Evolutionary conservation across 2,797 vertebrate species (phyloP).

Genomic region (Amblyopsis hoosieri): DNA sequence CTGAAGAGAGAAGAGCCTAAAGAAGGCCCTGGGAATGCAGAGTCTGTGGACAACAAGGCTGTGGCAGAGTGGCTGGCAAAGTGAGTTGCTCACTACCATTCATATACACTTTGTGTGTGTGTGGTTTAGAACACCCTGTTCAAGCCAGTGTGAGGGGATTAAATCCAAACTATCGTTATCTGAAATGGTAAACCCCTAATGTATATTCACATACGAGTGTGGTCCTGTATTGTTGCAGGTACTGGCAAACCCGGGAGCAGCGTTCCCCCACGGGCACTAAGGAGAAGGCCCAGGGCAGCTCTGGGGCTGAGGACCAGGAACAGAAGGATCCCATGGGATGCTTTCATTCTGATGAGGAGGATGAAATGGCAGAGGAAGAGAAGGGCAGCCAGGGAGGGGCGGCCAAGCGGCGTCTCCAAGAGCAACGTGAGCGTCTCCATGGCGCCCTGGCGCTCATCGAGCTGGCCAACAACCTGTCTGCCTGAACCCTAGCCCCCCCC

Average conservation of each 20-base stretch:
- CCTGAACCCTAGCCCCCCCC: slow-evolving; percentile 62
- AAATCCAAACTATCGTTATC: not conserved
- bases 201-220: too few relatives aligned
- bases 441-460: slow-evolving; percentile 95
- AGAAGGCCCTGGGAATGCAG: slow-evolving; percentile 80
- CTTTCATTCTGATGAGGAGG: slow-evolving; percentile 85
- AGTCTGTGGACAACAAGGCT: slow-evolving; percentile 92
- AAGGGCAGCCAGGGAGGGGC: slow-evolving; percentile 78
- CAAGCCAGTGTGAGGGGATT: not conserved
- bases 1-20: slow-evolving; percentile 93
- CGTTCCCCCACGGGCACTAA: slow-evolving; percentile 83
- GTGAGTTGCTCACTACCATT: slow-evolving; percentile 73
- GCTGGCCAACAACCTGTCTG: slow-evolving; percentile 92
- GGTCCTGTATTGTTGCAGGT: slow-evolving; percentile 68
- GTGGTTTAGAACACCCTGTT: too few relatives aligned
- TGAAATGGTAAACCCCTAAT: too few relatives aligned
- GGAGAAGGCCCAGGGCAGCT: slow-evolving; percentile 83
- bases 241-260: slow-evolving; percentile 94
- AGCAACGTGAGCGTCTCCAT: slow-evolving; percentile 93
- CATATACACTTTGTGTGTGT: not conserved
- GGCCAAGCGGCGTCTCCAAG: slow-evolving; percentile 86
- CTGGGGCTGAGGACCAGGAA: slow-evolving; percentile 88
- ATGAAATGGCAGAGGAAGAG: slow-evolving; percentile 86
- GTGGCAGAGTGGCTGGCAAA: slow-evolving; percentile 96
- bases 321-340: slow-evolving; percentile 96